Conservation (phyloP, 2,888 invertebrate species). For the Neria commutata region DNA sequence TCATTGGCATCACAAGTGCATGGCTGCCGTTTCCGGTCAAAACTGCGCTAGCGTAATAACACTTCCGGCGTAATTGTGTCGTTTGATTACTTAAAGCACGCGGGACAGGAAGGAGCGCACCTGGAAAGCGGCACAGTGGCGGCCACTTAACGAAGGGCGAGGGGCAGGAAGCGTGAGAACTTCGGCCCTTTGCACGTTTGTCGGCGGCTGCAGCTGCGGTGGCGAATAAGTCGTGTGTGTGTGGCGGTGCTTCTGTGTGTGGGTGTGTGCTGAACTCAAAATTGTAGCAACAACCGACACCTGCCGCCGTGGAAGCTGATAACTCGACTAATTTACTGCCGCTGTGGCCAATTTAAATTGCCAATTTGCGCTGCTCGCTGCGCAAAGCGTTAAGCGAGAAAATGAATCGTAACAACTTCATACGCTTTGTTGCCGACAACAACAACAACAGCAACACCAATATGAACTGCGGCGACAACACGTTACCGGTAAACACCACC, state of each 20-base stretch:
- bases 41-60: too few species aligned
- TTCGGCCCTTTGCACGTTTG: too few species aligned
- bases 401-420: not conserved
- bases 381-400: not conserved
- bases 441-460: slow-evolving; percentile 14
- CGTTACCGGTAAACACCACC: slow-evolving; percentile 16
- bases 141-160: too few species aligned
- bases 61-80: too few species aligned
- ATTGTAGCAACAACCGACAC: slow-evolving; percentile 39
- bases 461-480: slow-evolving; percentile 16
- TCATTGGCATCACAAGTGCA: too few species aligned
- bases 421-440: slow-evolving; percentile 14
- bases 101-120: too few species aligned
- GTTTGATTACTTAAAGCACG: too few species aligned
- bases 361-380: slow-evolving; percentile 43
- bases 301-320: slow-evolving; percentile 57
- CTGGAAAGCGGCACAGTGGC: too few species aligned
- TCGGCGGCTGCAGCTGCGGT: too few species aligned
- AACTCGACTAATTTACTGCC: slow-evolving; percentile 60
- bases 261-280: slow-evolving; percentile 3
- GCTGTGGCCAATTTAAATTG: slow-evolving; percentile 61
- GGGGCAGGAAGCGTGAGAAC: too few species aligned
- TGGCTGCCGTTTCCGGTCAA: too few species aligned
- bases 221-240: not conserved
- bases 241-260: not conserved